Base-by-base conservation (phyloP, 2,113 vertebrate genomes). In the Perca fluviatilis region DNA sequence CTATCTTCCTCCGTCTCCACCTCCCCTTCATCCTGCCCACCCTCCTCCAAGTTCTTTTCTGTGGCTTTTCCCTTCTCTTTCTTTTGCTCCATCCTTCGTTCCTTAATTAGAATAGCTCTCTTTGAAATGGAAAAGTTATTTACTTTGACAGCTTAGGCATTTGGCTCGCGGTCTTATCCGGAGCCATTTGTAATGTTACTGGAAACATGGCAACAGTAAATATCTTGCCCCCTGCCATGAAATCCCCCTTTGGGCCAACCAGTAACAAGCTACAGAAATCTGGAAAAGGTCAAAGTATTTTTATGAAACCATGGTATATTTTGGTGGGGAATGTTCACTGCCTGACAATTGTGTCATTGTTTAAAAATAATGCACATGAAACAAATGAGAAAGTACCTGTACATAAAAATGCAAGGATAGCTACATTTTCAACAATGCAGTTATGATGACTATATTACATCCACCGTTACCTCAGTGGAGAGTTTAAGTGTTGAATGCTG, bases 51-150 rank as follows among this genome's bases (percentile, higher is more conserved):
- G 1, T 62, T 79, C 79, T 78, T 85, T 90, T 86, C 88, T 89
- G 81, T 46, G 77, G 82, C 82, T 93, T 43, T 91, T 67, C 40
- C 79, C 66, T 64, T 80, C 61, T 66, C 79, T 75, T 86, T 92
- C 76, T 86, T 72, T 62, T 19, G 40, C 85, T 86, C 74, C 67
- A 47, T 84, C 72, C 82, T 80, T 77, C 81, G 81, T 86, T 43
- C 75, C 82, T 86, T 88, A 90, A 92, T 92, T 90, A 81, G 86
- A 88, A 90, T 78, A 73, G 80, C 74, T 87, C 86, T 86, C 90
- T 91, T 93, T 90, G 90, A 93, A 91, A 93, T 90, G 84, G 90
- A 91, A 92, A 92, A 85, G 86, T 88, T 88, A 91, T 93, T 91
- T 91, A 89, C 89, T 90, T 82, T 91, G 92, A 91, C 90, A 91